Evolutionary conservation across 2,113 vertebrate species (phyloP).

Genomic region (Scopus umbretta): DNA sequence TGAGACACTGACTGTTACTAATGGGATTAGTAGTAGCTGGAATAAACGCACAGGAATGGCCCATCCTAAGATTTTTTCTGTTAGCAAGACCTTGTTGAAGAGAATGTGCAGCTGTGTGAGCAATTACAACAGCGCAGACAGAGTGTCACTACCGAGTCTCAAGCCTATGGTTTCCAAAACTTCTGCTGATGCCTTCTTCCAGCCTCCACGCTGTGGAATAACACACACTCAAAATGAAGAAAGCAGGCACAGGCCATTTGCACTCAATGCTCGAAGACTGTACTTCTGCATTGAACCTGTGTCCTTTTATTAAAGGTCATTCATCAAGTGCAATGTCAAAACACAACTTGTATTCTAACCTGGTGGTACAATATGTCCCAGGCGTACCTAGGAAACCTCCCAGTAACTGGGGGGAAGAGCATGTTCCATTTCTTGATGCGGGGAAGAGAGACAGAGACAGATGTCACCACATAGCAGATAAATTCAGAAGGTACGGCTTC

Average conservation of each 20-base stretch:
- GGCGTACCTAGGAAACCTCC: not conserved
- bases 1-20: not conserved
- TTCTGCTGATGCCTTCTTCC: not conserved
- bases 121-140: not conserved
- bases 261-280: not conserved
- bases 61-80: not conserved
- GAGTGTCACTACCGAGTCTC: not conserved
- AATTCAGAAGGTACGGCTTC: constrained; percentile 18
- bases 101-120: not conserved
- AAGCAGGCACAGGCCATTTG: not conserved
- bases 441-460: not conserved
- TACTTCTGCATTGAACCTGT: not conserved
- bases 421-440: not conserved
- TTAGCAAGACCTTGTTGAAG: not conserved
- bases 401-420: not conserved
- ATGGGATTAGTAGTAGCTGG: not conserved
- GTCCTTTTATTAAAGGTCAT: constrained; percentile 31
- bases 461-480: constrained; percentile 5
- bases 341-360: not conserved
- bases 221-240: not conserved
- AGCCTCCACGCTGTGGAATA: not conserved
- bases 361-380: not conserved
- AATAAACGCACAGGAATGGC: not conserved
- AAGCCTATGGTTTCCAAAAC: not conserved
- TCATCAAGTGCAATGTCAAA: not conserved